Conservation (phyloP, 2,113 vertebrate species). For the Pseudonaja textilis region DNA sequence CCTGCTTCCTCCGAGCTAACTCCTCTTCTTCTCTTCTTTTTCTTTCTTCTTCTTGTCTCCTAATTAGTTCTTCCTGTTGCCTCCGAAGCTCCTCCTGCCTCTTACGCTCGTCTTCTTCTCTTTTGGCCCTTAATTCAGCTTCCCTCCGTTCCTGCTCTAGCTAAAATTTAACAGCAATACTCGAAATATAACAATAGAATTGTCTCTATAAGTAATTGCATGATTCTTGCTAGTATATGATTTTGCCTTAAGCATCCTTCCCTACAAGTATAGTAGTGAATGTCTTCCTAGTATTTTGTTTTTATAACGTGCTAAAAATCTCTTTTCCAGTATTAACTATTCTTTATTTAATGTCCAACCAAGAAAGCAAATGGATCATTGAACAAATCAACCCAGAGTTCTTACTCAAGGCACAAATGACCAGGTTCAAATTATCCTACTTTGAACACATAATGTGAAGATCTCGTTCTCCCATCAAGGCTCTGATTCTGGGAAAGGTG, state of each 20-base stretch:
- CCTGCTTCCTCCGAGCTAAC: conserved; percentile 91
- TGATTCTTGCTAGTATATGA: not conserved
- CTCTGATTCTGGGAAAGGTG: not conserved
- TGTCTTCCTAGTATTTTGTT: not conserved
- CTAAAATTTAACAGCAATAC: conserved; percentile 72
- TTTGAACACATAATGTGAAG: not conserved
- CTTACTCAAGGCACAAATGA: not conserved
- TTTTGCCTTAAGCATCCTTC: not conserved
- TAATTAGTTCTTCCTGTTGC: conserved; percentile 86
- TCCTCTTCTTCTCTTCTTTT: conserved; percentile 94
- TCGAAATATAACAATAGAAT: conserved; percentile 46
- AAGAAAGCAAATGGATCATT: not conserved
- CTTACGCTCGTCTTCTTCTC: conserved; percentile 95
- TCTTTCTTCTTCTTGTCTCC: conserved; percentile 87
- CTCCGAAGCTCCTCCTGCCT: conserved; percentile 80
- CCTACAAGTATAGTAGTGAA: not conserved
- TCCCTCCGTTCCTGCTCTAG: conserved; percentile 92
- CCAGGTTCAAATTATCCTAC: not conserved
- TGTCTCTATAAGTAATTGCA: conserved; percentile 32
- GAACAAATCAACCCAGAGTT: not conserved
- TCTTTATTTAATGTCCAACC: not conserved
- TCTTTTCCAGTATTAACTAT: not conserved
- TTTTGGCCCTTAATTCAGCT: conserved; percentile 90
- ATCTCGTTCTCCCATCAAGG: not conserved
- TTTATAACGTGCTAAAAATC: not conserved